Conservation (phyloP, 2,888 invertebrate species). For the Sinotaia quadrata region DNA sequence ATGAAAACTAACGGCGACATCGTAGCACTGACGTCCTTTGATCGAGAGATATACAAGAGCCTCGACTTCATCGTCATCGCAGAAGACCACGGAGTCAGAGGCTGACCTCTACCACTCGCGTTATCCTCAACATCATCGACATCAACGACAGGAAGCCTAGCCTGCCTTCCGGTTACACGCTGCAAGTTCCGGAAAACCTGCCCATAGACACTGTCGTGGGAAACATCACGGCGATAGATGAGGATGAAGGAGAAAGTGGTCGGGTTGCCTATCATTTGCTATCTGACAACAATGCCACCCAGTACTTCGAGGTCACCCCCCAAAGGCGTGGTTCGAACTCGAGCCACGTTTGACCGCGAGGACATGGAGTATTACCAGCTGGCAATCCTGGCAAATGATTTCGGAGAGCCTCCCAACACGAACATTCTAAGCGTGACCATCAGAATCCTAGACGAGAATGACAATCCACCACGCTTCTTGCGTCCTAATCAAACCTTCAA, state of each 20-base stretch:
- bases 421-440: slow-evolving; percentile 46
- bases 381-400: slow-evolving; percentile 59
- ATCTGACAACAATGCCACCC: slow-evolving; percentile 40
- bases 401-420: slow-evolving; percentile 46
- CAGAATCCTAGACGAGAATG: slow-evolving; percentile 61
- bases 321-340: slow-evolving; percentile 49
- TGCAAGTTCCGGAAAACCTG: slow-evolving; percentile 51
- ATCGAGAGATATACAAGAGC: slow-evolving; percentile 48
- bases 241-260: slow-evolving; percentile 49
- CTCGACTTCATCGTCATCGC: slow-evolving; percentile 56
- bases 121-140: slow-evolving; percentile 51
- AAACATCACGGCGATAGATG: slow-evolving; percentile 48
- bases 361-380: slow-evolving; percentile 47
- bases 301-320: slow-evolving; percentile 49
- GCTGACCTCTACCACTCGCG: slow-evolving; percentile 48
- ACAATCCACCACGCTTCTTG: slow-evolving; percentile 58
- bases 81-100: slow-evolving; percentile 50
- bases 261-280: slow-evolving; percentile 35
- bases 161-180: slow-evolving; percentile 48
- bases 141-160: slow-evolving; percentile 56
- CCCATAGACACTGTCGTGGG: slow-evolving; percentile 43
- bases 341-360: slow-evolving; percentile 56
- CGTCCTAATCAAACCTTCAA: slow-evolving; percentile 56
- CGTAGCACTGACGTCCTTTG: slow-evolving; percentile 48
- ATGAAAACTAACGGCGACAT: slow-evolving; percentile 48